Conservation (phyloP, 2,888 invertebrate species). For the Sinopyrophorus schimmeli region DNA sequence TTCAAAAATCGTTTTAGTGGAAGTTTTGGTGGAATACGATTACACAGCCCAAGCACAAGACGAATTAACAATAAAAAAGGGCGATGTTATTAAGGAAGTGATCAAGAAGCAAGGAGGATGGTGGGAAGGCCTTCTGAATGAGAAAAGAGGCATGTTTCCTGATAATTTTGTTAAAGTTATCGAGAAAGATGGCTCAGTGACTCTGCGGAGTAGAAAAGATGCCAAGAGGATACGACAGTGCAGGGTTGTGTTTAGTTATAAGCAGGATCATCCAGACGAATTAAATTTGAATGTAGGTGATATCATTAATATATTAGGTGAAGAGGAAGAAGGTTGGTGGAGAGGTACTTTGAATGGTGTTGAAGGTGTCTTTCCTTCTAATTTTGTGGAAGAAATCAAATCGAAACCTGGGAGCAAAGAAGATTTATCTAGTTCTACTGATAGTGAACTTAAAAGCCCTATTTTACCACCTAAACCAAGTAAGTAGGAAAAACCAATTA, state of each 20-base stretch:
- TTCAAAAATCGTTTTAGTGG: constrained; percentile 51
- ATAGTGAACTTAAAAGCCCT: constrained; percentile 60
- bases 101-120: constrained; percentile 80
- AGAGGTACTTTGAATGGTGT: constrained; percentile 79
- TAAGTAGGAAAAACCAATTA: constrained; percentile 46
- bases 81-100: constrained; percentile 82
- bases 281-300: constrained; percentile 85
- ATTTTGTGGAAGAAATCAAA: constrained; percentile 73
- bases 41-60: constrained; percentile 84
- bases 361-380: constrained; percentile 93
- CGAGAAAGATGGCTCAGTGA: constrained; percentile 41
- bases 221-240: constrained; percentile 65
- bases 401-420: constrained; percentile 41
- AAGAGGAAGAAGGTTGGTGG: constrained; percentile 96
- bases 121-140: constrained; percentile 87
- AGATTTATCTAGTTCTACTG: constrained; percentile 38
- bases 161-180: constrained; percentile 86
- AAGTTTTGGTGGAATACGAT: constrained; percentile 85
- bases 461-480: constrained; percentile 78
- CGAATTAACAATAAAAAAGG: constrained; percentile 80
- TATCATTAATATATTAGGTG: constrained; percentile 85
- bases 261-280: constrained; percentile 93
- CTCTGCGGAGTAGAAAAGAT: constrained; percentile 48
- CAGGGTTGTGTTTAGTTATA: constrained; percentile 87
- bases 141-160: constrained; percentile 87